These are phyloP conservation scores for Dendrolimus kikuchii DNA, from an alignment of 1,140 invertebrate genomes.

Conservation along the genomic window DNA sequence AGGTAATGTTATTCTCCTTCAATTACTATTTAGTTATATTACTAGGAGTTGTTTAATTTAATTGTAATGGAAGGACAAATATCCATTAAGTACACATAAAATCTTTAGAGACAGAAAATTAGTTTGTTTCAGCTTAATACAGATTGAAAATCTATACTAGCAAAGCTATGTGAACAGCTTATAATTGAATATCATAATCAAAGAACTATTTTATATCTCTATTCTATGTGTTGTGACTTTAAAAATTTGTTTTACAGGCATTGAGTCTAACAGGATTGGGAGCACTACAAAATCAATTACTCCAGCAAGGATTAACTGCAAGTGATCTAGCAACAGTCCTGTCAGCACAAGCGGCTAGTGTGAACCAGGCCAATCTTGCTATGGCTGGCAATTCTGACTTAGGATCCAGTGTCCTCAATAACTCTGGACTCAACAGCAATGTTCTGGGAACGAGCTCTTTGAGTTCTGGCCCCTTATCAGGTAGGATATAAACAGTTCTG, in stretches of 20 bases:
- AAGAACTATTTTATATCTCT: too few relatives aligned
- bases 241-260: conserved; percentile 36
- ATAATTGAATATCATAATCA: too few relatives aligned
- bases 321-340: conserved; percentile 56
- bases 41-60: too few relatives aligned
- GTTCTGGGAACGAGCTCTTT: conserved; percentile 39
- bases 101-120: too few relatives aligned
- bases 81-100: too few relatives aligned
- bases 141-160: too few relatives aligned
- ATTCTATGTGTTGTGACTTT: background rate
- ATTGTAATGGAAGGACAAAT: too few relatives aligned
- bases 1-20: conserved; percentile 24
- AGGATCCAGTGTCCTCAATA: conserved; percentile 29
- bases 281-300: conserved; percentile 70
- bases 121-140: too few relatives aligned
- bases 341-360: conserved; percentile 40
- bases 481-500: conserved; percentile 20
- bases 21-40: too few relatives aligned
- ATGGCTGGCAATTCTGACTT: conserved; percentile 29
- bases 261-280: conserved; percentile 65
- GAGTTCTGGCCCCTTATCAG: conserved; percentile 50
- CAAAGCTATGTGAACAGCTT: too few relatives aligned
- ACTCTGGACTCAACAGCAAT: conserved; percentile 27
- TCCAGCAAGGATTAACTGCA: conserved; percentile 66
- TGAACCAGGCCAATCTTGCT: conserved; percentile 30